Conservation (phyloP, 2,888 invertebrate species). For the Xylocampa areola region DNA sequence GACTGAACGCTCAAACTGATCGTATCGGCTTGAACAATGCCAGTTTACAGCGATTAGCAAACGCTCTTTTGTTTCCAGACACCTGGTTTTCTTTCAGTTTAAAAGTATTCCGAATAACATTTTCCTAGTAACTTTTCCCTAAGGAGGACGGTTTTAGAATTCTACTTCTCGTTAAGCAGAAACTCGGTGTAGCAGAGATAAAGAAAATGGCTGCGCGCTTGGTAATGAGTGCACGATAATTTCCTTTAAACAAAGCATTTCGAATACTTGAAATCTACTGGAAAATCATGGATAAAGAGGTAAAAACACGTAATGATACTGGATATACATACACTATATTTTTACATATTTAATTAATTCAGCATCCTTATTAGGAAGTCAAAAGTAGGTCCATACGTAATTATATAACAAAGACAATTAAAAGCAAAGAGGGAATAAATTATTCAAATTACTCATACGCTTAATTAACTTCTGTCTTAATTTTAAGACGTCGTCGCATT, state of each 20-base stretch:
- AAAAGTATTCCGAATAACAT: slow-evolving; percentile 28
- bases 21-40: slow-evolving; percentile 43
- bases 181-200: slow-evolving; percentile 33
- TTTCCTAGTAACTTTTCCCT: slow-evolving; percentile 37
- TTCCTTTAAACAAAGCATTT: slow-evolving; percentile 20
- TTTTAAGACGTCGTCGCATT: slow-evolving; percentile 47
- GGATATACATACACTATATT: not conserved
- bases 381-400: not conserved
- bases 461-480: slow-evolving; percentile 54
- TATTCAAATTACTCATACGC: slow-evolving; percentile 45
- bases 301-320: not conserved
- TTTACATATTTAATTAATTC: too few relatives aligned
- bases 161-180: slow-evolving; percentile 15
- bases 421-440: slow-evolving; percentile 28
- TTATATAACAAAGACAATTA: slow-evolving; percentile 21
- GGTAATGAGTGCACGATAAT: slow-evolving; percentile 37
- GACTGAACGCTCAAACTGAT: slow-evolving; percentile 48
- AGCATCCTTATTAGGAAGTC: not conserved
- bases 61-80: slow-evolving; percentile 31
- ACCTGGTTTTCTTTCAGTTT: slow-evolving; percentile 30
- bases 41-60: slow-evolving; percentile 43
- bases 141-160: slow-evolving; percentile 26
- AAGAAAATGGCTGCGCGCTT: slow-evolving; percentile 39
- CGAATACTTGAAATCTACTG: slow-evolving; percentile 2
- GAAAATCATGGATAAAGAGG: slow-evolving; percentile 2